These are phyloP conservation scores for Rhyzopertha dominica DNA, from an alignment of 1,140 invertebrate genomes.

Conservation along the genomic window DNA sequence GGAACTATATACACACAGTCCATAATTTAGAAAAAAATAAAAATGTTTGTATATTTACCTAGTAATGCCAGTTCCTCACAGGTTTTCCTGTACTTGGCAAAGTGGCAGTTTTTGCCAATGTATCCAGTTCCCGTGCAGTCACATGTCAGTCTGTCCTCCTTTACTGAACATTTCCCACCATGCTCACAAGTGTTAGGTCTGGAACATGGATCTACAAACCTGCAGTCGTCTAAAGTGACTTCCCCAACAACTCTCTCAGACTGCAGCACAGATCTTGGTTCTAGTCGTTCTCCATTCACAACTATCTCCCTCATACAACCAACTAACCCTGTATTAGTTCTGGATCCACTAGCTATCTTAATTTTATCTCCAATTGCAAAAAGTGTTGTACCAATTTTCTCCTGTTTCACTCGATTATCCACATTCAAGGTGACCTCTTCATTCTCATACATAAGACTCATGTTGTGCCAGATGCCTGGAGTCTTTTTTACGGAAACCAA, in stretches of 20 bases:
- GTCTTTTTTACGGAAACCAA: constrained; percentile 73
- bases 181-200: constrained; percentile 88
- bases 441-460: constrained; percentile 70
- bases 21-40: no score
- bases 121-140: constrained; percentile 83
- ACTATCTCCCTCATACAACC: constrained; percentile 85
- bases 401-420: constrained; percentile 66
- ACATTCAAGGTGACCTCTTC: constrained; percentile 68
- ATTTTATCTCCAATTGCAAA: constrained; percentile 54
- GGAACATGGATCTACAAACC: constrained; percentile 84
- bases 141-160: constrained; percentile 80
- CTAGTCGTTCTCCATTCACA: constrained; percentile 70
- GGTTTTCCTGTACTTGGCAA: constrained; percentile 81
- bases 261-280: constrained; percentile 73
- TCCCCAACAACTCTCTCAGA: constrained; percentile 76
- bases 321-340: constrained; percentile 66
- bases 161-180: constrained; percentile 81
- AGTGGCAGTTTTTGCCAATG: constrained; percentile 90
- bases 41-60: constrained; percentile 40
- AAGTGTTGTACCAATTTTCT: constrained; percentile 44
- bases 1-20: no score
- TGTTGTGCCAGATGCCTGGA: constrained; percentile 70
- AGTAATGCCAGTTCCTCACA: constrained; percentile 87
- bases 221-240: constrained; percentile 84
- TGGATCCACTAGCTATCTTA: constrained; percentile 71